Conservation (phyloP, 2,113 vertebrate genomes). For the Microcebus lehilahytsara region DNA sequence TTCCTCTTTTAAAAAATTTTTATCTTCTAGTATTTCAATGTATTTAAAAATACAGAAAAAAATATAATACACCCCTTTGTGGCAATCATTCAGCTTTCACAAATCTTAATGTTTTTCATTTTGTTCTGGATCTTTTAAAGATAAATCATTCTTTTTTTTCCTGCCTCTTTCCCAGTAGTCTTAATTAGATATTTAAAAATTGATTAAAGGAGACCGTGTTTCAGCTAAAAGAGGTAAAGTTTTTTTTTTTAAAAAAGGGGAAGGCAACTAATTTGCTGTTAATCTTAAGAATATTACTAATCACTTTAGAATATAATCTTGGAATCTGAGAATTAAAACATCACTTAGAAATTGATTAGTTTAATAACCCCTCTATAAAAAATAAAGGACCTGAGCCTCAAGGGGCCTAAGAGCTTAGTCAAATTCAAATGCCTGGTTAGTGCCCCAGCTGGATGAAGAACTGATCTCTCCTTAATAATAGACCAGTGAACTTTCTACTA, state of each 20-base stretch:
- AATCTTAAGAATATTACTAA: not conserved
- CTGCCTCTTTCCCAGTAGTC: not conserved
- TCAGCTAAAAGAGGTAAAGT: not conserved
- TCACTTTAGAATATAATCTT: not conserved
- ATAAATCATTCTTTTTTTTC: not conserved
- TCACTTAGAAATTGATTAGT: not conserved
- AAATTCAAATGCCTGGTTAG: not conserved
- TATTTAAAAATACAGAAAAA: not conserved
- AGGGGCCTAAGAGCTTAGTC: not conserved
- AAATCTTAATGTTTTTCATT: not conserved
- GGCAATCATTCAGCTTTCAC: not conserved
- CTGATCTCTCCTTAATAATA: not conserved
- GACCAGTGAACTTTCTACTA: not conserved
- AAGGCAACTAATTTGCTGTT: not conserved
- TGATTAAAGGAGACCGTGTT: not conserved
- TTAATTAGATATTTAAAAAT: conserved; percentile 20
- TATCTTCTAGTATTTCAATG: not conserved
- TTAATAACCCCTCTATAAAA: not conserved
- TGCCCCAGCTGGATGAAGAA: not conserved
- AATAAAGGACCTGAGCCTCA: not conserved
- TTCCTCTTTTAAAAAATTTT: not conserved
- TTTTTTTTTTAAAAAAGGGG: not conserved
- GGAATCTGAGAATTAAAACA: not conserved
- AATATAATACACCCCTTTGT: not conserved
- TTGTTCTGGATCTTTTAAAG: not conserved